Percentiles rank a stretch among this genome's conserved stretches.
Evolutionary conservation across 2,113 vertebrate species (phyloP).

Genomic region (Psittacula cyanocephala): DNA sequence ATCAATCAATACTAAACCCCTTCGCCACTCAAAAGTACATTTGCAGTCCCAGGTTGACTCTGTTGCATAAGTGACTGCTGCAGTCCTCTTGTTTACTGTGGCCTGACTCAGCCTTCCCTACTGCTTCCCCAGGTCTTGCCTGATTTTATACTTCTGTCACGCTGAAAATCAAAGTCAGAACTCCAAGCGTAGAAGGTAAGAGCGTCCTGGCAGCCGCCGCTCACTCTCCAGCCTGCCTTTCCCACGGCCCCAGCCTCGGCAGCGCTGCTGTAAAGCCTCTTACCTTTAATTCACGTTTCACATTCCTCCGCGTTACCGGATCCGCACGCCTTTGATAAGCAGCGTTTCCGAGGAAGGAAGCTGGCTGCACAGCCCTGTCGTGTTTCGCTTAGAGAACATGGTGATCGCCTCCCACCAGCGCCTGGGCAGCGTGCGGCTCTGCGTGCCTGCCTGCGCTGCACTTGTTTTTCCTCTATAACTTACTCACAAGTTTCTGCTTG

Average conservation of each 20-base stretch:
- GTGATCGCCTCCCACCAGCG: neutral
- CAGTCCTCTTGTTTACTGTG: neutral
- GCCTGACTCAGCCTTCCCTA: neutral
- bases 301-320: neutral
- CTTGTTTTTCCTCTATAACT: constrained; percentile 67
- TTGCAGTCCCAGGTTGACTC: neutral
- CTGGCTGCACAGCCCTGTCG: neutral
- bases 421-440: neutral
- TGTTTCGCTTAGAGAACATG: neutral
- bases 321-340: neutral
- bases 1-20: fast-evolving
- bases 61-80: neutral
- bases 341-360: neutral
- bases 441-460: neutral
- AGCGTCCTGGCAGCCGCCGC: neutral
- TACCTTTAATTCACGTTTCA: neutral
- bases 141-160: fast-evolving
- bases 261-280: neutral
- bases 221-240: neutral
- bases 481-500: constrained; percentile 67
- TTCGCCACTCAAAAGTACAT: fast-evolving
- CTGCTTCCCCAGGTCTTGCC: neutral
- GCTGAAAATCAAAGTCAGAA: too few relatives aligned
- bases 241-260: neutral
- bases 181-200: fast-evolving